Base-by-base conservation (phyloP, 2,113 vertebrate species). In the Odontesthes bonariensis region DNA sequence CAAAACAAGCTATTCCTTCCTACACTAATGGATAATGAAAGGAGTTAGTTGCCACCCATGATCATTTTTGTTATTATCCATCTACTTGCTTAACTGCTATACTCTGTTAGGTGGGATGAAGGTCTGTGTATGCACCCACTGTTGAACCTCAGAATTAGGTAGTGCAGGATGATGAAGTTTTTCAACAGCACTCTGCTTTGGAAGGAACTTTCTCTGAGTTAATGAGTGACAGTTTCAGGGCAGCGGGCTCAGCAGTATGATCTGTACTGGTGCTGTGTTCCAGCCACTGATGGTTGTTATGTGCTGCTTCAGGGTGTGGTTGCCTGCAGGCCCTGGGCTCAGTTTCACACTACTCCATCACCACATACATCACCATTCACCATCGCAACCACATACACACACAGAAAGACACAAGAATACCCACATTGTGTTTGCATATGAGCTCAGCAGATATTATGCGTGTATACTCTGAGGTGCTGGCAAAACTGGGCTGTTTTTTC, bases 291-390 rank as follows among this genome's bases (percentile, higher is more conserved):
- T 85, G 73, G 83, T 55, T 83, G 85, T 83, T 77, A 85, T 87
- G 77, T 57, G 75, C 55, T 84, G 67, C 67, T 74, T 49, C 58
- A 84, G 88, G 86, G 91, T 85, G 89, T 83, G 91, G 86, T 78
- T 75, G 46, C 64, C 59, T 69, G 38, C 75, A 68, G 57, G 42
- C 38, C 79, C 57, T 67, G 61, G 64, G 74, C 63, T 77, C 60
- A 22, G 73, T 54, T 86, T 82, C 62, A 46, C 75, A 57, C 54
- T 56, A 5, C 75, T 84, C 47, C 79, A 76, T 67, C 86, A 61
- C 62, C 69, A 40, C 70, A 47, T 58, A 69, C 79, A 27, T 73
- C 61, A 60, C 40, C 55, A 70, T 42, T 40, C 44, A 38, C 7
- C 53, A 33, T 73, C 63, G 16, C 75, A 59, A 62, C 20, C 62